phyloP scores from a whole-genome alignment of 2,888 invertebrate species.

The Physocephala rufipes region DNA sequence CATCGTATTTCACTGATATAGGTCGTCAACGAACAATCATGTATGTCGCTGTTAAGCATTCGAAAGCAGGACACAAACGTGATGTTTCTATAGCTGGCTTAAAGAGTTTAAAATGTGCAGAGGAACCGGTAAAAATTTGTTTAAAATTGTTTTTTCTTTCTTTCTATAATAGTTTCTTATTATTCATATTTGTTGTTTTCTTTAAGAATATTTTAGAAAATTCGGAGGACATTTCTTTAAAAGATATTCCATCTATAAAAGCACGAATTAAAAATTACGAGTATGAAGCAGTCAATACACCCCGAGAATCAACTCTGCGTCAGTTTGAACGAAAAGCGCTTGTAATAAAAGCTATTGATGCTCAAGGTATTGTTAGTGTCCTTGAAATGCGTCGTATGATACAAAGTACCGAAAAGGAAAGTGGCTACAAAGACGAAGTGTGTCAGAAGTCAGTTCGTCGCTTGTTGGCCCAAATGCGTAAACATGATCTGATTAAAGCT shows the following conservation, averaged over 20 bases:
- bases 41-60: slow-evolving; percentile 48
- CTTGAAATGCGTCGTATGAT: slow-evolving; percentile 68
- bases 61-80: slow-evolving; percentile 44
- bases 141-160: slow-evolving; percentile 21
- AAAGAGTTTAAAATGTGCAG: slow-evolving; percentile 52
- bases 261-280: slow-evolving; percentile 45
- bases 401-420: slow-evolving; percentile 68
- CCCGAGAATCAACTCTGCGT: slow-evolving; percentile 46
- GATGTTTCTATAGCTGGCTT: slow-evolving; percentile 43
- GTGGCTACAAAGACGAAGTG: slow-evolving; percentile 70
- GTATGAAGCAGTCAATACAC: slow-evolving; percentile 20
- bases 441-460: slow-evolving; percentile 71
- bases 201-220: slow-evolving; percentile 47
- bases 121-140: slow-evolving; percentile 52
- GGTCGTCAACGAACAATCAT: slow-evolving; percentile 69
- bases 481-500: slow-evolving; percentile 48
- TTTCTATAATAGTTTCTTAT: background rate
- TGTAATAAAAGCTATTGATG: slow-evolving; percentile 71
- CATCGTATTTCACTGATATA: slow-evolving; percentile 68
- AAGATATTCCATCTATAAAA: slow-evolving; percentile 52
- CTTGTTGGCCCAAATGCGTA: slow-evolving; percentile 70
- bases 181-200: background rate
- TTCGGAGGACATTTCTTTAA: slow-evolving; percentile 45
- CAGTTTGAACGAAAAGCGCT: slow-evolving; percentile 70
- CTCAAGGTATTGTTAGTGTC: slow-evolving; percentile 71